phyloP scores from a whole-genome alignment of 1,140 invertebrate species.

The Pectinophora gossypiella region DNA sequence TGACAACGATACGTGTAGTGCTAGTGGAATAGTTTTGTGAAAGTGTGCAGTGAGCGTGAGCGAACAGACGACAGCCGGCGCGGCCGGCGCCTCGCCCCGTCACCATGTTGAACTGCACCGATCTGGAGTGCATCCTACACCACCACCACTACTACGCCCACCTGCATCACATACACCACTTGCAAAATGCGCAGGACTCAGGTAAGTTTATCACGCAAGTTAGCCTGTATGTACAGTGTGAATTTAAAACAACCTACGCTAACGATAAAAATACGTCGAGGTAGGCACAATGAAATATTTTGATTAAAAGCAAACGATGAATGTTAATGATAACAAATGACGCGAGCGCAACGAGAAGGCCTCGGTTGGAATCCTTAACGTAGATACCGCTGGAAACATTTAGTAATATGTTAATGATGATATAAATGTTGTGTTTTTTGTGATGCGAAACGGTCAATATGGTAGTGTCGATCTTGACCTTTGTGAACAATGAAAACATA shows the following conservation, averaged over 20 bases:
- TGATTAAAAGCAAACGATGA: conserved; percentile 42
- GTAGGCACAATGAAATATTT: conserved; percentile 46
- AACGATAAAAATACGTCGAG: conserved; percentile 44
- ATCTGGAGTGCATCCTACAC: conserved; percentile 85
- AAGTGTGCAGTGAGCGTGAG: conserved; percentile 64
- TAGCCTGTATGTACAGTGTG: too few species aligned
- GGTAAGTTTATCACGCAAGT: too few species aligned
- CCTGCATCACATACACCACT: conserved; percentile 80
- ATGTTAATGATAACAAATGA: conserved; percentile 55
- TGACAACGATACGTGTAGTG: conserved; percentile 65
- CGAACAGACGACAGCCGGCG: conserved; percentile 49
- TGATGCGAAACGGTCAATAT: neutral
- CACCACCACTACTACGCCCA: conserved; percentile 85
- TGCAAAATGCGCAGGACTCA: conserved; percentile 76
- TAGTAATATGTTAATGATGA: conserved; percentile 5
- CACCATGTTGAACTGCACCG: conserved; percentile 85
- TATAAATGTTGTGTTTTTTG: neutral
- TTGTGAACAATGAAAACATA: conserved; percentile 39
- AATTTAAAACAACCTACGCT: conserved; percentile 23
- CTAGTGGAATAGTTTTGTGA: conserved; percentile 70
- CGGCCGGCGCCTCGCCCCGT: conserved; percentile 48
- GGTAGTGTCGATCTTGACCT: conserved; percentile 41
- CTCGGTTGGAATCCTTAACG: conserved; percentile 27
- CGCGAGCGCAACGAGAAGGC: conserved; percentile 17
- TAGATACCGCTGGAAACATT: conserved; percentile 2